phyloP scores from a whole-genome alignment of 2,797 vertebrate species.

The Epinephelus malabaricus region DNA sequence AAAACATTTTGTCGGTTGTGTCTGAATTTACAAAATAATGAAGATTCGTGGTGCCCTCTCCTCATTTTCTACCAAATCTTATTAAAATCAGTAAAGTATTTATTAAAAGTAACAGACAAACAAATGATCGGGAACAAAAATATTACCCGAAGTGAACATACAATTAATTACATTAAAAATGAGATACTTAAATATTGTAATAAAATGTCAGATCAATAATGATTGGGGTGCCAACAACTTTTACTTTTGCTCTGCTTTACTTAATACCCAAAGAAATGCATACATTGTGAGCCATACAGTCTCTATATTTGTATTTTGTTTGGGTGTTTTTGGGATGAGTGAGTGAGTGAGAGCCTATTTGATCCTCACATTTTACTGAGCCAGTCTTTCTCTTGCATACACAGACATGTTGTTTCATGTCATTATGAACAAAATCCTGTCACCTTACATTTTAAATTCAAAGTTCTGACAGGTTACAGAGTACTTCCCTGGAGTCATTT shows the following conservation, averaged over 20 bases:
- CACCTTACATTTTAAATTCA: neutral
- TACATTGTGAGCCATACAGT: neutral
- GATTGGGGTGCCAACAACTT: neutral
- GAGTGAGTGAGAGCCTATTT: too few relatives aligned
- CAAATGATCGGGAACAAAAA: too few relatives aligned
- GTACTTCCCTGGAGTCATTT: neutral
- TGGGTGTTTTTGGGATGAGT: neutral
- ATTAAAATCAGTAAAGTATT: neutral
- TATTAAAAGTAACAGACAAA: neutral
- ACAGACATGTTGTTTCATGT: conserved; percentile 11
- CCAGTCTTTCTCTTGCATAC: neutral
- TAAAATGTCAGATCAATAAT: neutral
- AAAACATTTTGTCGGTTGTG: neutral
- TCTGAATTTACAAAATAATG: neutral
- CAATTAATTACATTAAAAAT: neutral
- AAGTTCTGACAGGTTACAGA: neutral
- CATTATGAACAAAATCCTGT: neutral
- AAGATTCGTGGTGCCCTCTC: neutral
- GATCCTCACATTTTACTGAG: too few relatives aligned
- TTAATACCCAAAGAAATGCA: neutral
- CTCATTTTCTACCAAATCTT: neutral
- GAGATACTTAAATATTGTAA: too few relatives aligned
- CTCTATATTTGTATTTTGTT: neutral
- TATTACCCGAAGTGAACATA: neutral
- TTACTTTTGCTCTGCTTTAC: neutral